Percentiles rank a stretch among this genome's conserved stretches.
Conservation (phyloP, 2,797 vertebrate genomes). For the Arctocebus calabarensis region DNA sequence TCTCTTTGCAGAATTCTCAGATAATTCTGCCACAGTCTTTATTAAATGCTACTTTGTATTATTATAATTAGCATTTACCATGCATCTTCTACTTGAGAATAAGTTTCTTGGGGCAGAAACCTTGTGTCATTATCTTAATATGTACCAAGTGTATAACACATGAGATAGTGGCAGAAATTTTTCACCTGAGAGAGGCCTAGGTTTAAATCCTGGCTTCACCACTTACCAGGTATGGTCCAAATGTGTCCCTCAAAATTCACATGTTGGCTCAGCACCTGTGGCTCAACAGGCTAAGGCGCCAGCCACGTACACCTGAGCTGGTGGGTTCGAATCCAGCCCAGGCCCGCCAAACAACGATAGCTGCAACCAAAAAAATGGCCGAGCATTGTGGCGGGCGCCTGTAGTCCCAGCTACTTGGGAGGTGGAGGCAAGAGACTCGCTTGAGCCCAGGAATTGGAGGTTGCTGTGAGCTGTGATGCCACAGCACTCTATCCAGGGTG, state of each 20-base stretch:
- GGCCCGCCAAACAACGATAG: too few species aligned
- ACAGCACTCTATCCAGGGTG: too few species aligned
- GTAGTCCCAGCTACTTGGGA: too few species aligned
- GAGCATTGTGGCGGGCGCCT: too few species aligned
- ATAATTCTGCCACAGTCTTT: background rate
- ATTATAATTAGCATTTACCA: background rate
- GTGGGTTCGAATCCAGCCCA: too few species aligned
- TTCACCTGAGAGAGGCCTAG: background rate
- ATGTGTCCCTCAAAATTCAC: background rate
- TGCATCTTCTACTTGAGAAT: background rate
- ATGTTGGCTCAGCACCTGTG: too few species aligned
- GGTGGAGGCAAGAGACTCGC: too few species aligned
- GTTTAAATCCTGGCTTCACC: background rate
- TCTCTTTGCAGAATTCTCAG: background rate
- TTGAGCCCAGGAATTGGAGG: too few species aligned
- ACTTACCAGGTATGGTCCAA: background rate
- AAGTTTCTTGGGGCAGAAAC: slow-evolving; percentile 33
- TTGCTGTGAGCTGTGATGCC: too few species aligned
- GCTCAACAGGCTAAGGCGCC: too few species aligned
- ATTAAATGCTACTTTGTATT: background rate
- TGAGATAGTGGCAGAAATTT: background rate
- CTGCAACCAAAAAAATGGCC: too few species aligned
- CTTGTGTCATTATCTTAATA: background rate
- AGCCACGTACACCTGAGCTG: too few species aligned
- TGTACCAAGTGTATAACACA: background rate